These are phyloP conservation scores for Pseudorhiza aurosa DNA, from an alignment of 30 jellyfish, hydroid and myxozoan species.

Conservation along the genomic window DNA sequence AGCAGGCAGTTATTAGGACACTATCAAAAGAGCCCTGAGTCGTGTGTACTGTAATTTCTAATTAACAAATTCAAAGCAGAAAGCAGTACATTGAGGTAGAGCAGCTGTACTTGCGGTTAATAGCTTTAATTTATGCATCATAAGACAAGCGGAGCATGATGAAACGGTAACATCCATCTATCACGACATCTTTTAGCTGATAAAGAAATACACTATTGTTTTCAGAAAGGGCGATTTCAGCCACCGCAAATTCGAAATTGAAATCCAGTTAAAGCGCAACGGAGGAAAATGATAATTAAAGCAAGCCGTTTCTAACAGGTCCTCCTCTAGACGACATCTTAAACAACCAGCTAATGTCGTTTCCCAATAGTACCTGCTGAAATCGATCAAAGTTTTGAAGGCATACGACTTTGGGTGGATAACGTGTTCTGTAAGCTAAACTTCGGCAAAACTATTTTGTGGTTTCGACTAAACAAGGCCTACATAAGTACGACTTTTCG, in stretches of 20 bases:
- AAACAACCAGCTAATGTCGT: background rate
- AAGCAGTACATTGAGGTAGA: background rate
- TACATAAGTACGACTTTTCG: too few species aligned
- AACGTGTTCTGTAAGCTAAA: too few species aligned
- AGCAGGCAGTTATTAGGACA: too few species aligned
- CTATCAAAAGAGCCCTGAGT: too few species aligned
- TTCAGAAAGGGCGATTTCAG: background rate
- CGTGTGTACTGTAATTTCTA: background rate
- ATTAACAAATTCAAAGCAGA: background rate
- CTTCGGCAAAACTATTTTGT: too few species aligned
- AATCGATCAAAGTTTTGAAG: background rate
- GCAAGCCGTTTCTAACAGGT: background rate
- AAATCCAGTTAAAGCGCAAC: constrained; percentile 15
- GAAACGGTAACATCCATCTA: constrained; percentile 9
- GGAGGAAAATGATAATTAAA: background rate
- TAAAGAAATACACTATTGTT: constrained; percentile 6
- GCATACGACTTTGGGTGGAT: background rate
- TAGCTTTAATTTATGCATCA: constrained; percentile 3
- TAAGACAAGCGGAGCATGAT: background rate
- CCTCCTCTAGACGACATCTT: background rate
- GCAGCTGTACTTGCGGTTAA: constrained; percentile 14
- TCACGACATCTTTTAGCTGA: constrained; percentile 16
- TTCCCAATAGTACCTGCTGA: background rate
- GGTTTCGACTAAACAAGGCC: too few species aligned
- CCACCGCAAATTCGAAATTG: constrained; percentile 11